Base-by-base conservation (phyloP, 2,113 vertebrate species). In the Antechinus stuartii region DNA sequence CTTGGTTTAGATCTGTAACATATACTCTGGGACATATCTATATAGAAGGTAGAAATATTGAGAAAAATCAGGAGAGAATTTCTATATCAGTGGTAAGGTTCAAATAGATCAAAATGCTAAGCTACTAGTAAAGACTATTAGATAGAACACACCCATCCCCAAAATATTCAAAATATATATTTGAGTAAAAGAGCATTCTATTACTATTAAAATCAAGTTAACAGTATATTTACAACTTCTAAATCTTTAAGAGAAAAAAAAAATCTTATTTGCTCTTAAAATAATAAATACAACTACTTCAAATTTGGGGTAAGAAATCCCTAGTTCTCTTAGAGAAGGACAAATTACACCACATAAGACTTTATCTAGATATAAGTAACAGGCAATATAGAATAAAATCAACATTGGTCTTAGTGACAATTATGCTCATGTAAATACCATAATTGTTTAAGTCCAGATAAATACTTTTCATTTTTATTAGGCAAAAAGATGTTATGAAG, bases 391-490 rank as follows among this genome's bases (percentile, higher is more conserved):
- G 30, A 42, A 84, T 23, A 19, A 76, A 84, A 42, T 8, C 22
- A 19, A 84, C 68, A 42, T 84, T 42, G 22, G 68, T 94, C 92
- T 95, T 49, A 92, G 42, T 35, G 92, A 55, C 0, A 97, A 30
- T 93, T 97, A 30, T 97, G 92, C 90, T 91, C 47, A 47, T 46
- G 68, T 0, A 26, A 49, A 2, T 95, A 52, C 56, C 90, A 3
- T 52, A 97, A 97, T 90, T 92, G 68, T 56, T 96, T 92, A 94
- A 46, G 16, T 96, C 89, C 90, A 94, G 76, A 94, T 95, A 95
- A 97, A 89, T 49, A 97, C 92, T 95, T 54, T 93, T 97, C 57
- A 91, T 96, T 98, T 97, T 97, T 3, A 96, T 91, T 96, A 96
- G 97, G 96, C 47, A 95, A 54, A 27, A 84, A n/a, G 93, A 23